Evolutionary conservation across 2,888 invertebrate genomes (phyloP).

Genomic region (Drosophila neutralis): DNA sequence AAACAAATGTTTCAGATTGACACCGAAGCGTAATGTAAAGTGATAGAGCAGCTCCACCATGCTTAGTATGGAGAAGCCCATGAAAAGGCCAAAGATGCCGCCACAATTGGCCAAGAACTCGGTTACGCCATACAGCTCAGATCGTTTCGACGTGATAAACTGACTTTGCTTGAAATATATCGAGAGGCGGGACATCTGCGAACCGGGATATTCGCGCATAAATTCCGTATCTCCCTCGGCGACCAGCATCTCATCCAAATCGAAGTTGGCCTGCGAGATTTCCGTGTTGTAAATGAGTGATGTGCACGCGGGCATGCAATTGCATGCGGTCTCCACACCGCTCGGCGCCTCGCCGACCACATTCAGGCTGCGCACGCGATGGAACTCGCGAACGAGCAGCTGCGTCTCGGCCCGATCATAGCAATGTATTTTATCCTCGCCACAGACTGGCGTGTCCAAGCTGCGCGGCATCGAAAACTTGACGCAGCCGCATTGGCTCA

Average conservation of each 20-base stretch:
- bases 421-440: slow-evolving; percentile 83
- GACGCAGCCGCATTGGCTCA: slow-evolving; percentile 88
- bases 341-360: slow-evolving; percentile 22
- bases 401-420: slow-evolving; percentile 82
- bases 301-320: slow-evolving; percentile 83
- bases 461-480: slow-evolving; percentile 89
- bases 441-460: slow-evolving; percentile 83
- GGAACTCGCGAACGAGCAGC: slow-evolving; percentile 80
- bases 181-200: slow-evolving; percentile 87
- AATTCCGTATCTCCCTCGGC: slow-evolving; percentile 78
- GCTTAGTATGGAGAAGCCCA: slow-evolving; percentile 83
- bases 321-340: slow-evolving; percentile 70
- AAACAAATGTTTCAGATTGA: slow-evolving; percentile 61
- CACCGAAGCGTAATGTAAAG: slow-evolving; percentile 81
- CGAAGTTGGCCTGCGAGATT: slow-evolving; percentile 83
- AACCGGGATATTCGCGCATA: slow-evolving; percentile 83
- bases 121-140: slow-evolving; percentile 88
- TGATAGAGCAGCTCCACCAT: slow-evolving; percentile 86
- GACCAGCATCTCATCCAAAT: slow-evolving; percentile 77
- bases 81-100: slow-evolving; percentile 87
- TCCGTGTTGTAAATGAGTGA: slow-evolving; percentile 82
- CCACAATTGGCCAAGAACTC: slow-evolving; percentile 90
- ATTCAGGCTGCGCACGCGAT: slow-evolving; percentile 61
- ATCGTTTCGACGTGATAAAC: slow-evolving; percentile 88
- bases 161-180: slow-evolving; percentile 90